Conservation (phyloP, 2,113 vertebrate species). For the Chroicocephalus ridibundus region DNA sequence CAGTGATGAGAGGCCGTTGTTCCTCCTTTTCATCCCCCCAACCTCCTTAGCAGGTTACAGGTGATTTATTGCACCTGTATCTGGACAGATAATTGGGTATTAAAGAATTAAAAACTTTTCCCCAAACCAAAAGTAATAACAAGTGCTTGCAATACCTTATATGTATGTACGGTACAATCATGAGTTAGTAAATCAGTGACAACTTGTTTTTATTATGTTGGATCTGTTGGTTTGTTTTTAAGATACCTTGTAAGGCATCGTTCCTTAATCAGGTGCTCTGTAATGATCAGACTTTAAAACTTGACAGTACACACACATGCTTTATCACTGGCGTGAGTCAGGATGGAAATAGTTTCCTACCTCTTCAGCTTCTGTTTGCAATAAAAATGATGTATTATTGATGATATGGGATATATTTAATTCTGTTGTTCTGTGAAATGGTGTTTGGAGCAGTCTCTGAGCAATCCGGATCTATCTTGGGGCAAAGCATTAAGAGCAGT, state of each 20-base stretch:
- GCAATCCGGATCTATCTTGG: not conserved
- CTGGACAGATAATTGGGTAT: not conserved
- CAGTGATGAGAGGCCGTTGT: not conserved
- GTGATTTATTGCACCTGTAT: not conserved
- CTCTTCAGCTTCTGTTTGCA: not conserved
- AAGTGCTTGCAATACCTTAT: not conserved
- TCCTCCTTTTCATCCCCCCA: not conserved
- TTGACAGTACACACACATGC: not conserved
- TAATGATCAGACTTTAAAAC: not conserved
- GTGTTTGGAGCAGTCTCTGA: not conserved
- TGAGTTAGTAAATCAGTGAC: not conserved
- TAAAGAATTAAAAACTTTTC: not conserved
- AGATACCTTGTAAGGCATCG: not conserved
- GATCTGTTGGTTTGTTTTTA: not conserved
- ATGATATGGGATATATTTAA: not conserved
- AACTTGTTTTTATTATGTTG: not conserved
- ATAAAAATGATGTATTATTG: not conserved
- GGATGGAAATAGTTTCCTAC: not conserved
- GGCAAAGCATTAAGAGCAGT: not conserved
- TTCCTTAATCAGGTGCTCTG: not conserved
- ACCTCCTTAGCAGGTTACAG: not conserved
- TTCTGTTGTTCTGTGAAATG: not conserved
- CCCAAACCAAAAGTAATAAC: not conserved
- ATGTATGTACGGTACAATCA: not conserved
- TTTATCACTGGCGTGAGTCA: not conserved